Conservation (phyloP, 2,113 vertebrate species). For the Vulpes ferrilata region DNA sequence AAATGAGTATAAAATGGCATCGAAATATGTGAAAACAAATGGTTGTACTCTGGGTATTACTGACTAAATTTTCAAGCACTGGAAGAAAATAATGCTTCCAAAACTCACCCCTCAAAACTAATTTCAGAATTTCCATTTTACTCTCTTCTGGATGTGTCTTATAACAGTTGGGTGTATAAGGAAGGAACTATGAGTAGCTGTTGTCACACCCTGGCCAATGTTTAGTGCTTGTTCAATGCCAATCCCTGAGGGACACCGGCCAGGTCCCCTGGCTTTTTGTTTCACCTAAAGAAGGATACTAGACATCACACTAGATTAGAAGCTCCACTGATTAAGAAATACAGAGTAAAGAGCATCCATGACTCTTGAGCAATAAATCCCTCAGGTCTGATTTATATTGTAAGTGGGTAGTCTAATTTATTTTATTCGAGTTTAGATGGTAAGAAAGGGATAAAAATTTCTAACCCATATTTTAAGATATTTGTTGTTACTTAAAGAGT, state of each 20-base stretch:
- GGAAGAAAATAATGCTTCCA: not conserved
- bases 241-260: not conserved
- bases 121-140: not conserved
- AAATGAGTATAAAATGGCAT: not conserved
- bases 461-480: conserved; percentile 8
- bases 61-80: not conserved
- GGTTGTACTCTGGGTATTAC: not conserved
- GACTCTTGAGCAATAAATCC: not conserved
- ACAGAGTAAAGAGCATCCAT: not conserved
- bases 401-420: not conserved
- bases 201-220: not conserved
- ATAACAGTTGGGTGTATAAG: not conserved
- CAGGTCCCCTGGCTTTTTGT: not conserved
- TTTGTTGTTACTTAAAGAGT: not conserved
- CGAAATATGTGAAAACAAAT: conserved; percentile 12
- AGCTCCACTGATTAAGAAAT: not conserved
- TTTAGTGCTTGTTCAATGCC: not conserved
- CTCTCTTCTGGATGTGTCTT: not conserved
- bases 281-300: not conserved
- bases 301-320: not conserved
- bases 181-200: not conserved
- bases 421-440: not conserved
- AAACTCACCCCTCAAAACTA: not conserved
- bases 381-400: not conserved
- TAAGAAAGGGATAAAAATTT: not conserved